These are phyloP conservation scores for Melanerpes aurifrons DNA, from an alignment of 2,113 vertebrate species.

Conservation along the genomic window DNA sequence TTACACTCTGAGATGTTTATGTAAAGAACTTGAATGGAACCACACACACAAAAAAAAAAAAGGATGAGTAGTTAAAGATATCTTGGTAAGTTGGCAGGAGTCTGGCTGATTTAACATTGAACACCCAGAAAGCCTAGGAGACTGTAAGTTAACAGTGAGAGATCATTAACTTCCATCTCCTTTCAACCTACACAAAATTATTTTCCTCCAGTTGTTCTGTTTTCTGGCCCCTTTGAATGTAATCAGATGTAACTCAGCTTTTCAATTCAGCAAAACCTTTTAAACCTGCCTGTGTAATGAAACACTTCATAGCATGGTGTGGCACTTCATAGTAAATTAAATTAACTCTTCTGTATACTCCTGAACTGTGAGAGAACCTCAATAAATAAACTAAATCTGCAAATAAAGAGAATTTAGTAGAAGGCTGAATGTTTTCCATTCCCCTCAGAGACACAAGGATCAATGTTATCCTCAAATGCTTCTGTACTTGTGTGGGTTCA, in stretches of 20 bases:
- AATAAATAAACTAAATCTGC: conserved; percentile 9
- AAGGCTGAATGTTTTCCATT: not conserved
- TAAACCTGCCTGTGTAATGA: not conserved
- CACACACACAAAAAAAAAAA: not conserved
- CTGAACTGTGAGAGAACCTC: not conserved
- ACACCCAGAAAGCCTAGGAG: not conserved
- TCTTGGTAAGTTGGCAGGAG: not conserved
- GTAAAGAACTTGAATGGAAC: not conserved
- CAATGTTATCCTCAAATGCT: not conserved
- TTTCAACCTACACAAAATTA: not conserved
- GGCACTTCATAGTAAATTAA: not conserved
- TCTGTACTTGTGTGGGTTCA: not conserved
- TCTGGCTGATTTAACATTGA: not conserved
- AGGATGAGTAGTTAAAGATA: not conserved
- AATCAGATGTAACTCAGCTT: not conserved
- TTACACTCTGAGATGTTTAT: not conserved
- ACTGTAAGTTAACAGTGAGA: not conserved
- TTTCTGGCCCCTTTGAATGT: not conserved
- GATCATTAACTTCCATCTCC: conserved; percentile 14
- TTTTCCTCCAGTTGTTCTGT: not conserved
- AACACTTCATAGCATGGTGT: not conserved
- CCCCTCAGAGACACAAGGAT: not conserved
- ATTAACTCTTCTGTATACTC: not conserved
- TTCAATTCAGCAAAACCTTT: conserved; percentile 8
- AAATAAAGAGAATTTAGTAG: not conserved